Evolutionary conservation across 2,888 invertebrate species (phyloP), one percentile per base, ranked within the genome.

Genomic region (Noctua janthina): DNA sequence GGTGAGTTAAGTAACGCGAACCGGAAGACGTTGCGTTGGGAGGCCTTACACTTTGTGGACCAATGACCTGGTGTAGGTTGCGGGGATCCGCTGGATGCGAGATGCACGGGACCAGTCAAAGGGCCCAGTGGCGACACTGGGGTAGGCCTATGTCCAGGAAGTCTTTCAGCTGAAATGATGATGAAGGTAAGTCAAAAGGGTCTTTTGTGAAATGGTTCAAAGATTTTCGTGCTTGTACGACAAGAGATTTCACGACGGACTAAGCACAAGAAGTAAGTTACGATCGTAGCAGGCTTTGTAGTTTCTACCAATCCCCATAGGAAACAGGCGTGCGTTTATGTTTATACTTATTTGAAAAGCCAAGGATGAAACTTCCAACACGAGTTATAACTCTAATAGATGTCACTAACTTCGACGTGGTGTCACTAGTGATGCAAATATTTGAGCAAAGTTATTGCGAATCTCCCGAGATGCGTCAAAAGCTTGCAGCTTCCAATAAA

Each of bases 391-490:
- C 56, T 51, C n/a, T 68, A 62, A 51, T n/a, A 82, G 43, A 76
- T 39, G 68, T 23, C 68, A 62, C 77, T 23, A 39, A 68, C 29
- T 8, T 68, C 35, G 39, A 29, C 11, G 6, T 23, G 11, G 20
- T 51, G 74, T n/a, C 23, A 35, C 43, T 56, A 54, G 56, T 51
- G 20, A 67, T 67, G 56, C 35, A 68, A 68, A 81, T 68, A 62
- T 46, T 64, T 39, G 17, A 23, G n/a, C 46, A 8, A 59, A 51
- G 46, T 69, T 77, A 62, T 62, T 62, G 29, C n/a, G 17, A 78
- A 51, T 59, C n/a, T 10, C 17, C 8, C n/a, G 56, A 20, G 35
- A 51, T 17, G 59, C 56, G 43, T 56, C 69, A 20, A 56, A n/a
- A 39, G 64, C 49, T 76, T 59, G 17, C 59, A 81, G 76, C 62